Evolutionary conservation across 2,888 invertebrate genomes (phyloP), one percentile per base, ranked within the genome.

Genomic region (Endomychus coccineus): DNA sequence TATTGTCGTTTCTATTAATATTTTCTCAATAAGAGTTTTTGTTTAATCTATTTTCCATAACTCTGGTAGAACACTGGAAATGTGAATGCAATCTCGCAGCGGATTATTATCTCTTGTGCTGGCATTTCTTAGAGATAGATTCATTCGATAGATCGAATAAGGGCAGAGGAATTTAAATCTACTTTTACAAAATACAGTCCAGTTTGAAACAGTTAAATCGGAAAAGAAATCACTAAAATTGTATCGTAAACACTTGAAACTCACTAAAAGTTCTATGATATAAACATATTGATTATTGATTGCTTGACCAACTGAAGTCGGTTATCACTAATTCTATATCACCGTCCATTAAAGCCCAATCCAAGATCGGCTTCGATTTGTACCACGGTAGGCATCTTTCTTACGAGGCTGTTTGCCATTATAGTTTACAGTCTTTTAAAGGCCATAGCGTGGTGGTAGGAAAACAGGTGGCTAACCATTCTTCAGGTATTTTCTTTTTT

Each of bases 401-500:
- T 6, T 37, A 37, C 11, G 30, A 39, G 36, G 31, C 28, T 35
- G 33, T n/a, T 38, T 38, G 24, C 17, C 15, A 33, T 30, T 14
- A 21, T 33, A 34, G 36, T 37, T 15, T 27, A 25, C 31, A 31
- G 36, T 36, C 44, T 51, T 41, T 47, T 40, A 41, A 47, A 47
- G 45, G 49, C 48, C 40, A 46, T 50, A 42, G 45, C 44, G 49
- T 49, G 51, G 48, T 50, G 49, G 48, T 45, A 49, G 31, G 41
- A 48, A 34, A 50, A 46, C 41, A 45, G 45, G 30, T 44, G 47
- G 33, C 48, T 28, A 28, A 45, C 44, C 41, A 48, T 47, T 36
- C 53, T 55, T 54, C 57, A 56, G 46, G 59, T 54, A 45, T 55
- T 53, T 34, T 39, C 45, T 39, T 52, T 52, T 39, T 46, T 49